phyloP scores from a whole-genome alignment of 2,888 invertebrate genomes.

The Tenthredo amoena region DNA sequence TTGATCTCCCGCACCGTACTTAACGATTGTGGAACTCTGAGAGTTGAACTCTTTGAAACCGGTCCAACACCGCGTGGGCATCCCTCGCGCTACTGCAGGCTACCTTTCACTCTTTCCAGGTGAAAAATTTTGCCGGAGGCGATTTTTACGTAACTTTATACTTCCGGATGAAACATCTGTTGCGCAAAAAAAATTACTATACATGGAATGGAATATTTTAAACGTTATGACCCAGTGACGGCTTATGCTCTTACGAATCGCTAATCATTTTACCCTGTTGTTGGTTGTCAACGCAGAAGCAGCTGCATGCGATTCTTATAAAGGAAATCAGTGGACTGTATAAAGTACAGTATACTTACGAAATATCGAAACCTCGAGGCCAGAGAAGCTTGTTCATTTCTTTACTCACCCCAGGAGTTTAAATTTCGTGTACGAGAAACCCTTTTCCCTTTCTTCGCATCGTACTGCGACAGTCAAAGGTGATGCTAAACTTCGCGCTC shows the following conservation, averaged over 20 bases:
- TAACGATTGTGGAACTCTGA: slow-evolving; percentile 25
- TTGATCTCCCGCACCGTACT: slow-evolving; percentile 30
- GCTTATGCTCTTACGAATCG: slow-evolving; percentile 13
- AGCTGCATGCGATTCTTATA: slow-evolving; percentile 23
- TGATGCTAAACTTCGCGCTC: slow-evolving; percentile 30
- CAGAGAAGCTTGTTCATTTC: not conserved
- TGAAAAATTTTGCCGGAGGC: slow-evolving; percentile 41
- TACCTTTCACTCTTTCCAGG: slow-evolving; percentile 50
- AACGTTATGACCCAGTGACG: slow-evolving; percentile 35
- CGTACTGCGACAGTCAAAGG: not conserved
- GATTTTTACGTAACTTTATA: slow-evolving; percentile 8
- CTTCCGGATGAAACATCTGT: slow-evolving; percentile 46
- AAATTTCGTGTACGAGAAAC: slow-evolving; percentile 4
- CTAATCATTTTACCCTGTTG: not conserved
- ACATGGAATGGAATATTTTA: not conserved
- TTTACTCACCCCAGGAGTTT: not conserved
- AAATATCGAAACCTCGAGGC: not conserved
- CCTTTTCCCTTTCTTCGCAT: slow-evolving; percentile 24
- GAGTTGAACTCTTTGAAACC: slow-evolving; percentile 5
- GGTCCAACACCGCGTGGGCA: slow-evolving; percentile 49
- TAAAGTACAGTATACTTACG: not conserved
- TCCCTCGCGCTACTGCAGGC: slow-evolving; percentile 5
- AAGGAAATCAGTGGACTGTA: slow-evolving; percentile 9
- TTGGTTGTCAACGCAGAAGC: not conserved
- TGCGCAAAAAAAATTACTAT: not conserved